Percentiles rank a stretch among this genome's conserved stretches.
Conservation (phyloP, 2,888 invertebrate species). For the Mallateleia sp. region DNA sequence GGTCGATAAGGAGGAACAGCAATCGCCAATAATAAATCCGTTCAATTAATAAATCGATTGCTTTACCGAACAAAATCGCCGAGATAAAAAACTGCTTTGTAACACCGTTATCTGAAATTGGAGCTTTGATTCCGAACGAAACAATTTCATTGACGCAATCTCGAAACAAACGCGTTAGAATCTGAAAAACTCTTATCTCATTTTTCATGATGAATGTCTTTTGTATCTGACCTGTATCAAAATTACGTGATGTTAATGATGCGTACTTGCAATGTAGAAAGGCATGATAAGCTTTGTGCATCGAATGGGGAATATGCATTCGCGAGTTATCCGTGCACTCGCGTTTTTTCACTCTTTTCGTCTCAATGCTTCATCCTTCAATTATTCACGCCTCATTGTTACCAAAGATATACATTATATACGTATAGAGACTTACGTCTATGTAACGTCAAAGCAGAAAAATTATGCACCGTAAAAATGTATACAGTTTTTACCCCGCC, state of each 20-base stretch:
- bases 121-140: too few relatives aligned
- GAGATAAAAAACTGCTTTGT: too few relatives aligned
- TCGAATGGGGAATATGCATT: constrained; percentile 47
- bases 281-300: constrained; percentile 48
- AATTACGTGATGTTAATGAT: constrained; percentile 53
- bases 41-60: too few relatives aligned
- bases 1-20: too few relatives aligned
- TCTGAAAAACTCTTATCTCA: neutral
- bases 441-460: constrained; percentile 21
- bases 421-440: constrained; percentile 2
- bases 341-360: constrained; percentile 47
- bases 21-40: too few relatives aligned
- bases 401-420: constrained; percentile 42
- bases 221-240: constrained; percentile 45
- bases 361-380: constrained; percentile 57
- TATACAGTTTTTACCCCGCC: too few relatives aligned
- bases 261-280: constrained; percentile 18
- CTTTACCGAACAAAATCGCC: too few relatives aligned
- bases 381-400: constrained; percentile 61
- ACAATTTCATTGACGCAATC: too few relatives aligned
- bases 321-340: constrained; percentile 36
- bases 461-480: constrained; percentile 25
- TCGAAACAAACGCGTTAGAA: too few relatives aligned
- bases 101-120: too few relatives aligned
- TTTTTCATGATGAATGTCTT: constrained; percentile 15